Conservation (phyloP, 2,888 invertebrate genomes). For the Drosophila diplacantha region DNA sequence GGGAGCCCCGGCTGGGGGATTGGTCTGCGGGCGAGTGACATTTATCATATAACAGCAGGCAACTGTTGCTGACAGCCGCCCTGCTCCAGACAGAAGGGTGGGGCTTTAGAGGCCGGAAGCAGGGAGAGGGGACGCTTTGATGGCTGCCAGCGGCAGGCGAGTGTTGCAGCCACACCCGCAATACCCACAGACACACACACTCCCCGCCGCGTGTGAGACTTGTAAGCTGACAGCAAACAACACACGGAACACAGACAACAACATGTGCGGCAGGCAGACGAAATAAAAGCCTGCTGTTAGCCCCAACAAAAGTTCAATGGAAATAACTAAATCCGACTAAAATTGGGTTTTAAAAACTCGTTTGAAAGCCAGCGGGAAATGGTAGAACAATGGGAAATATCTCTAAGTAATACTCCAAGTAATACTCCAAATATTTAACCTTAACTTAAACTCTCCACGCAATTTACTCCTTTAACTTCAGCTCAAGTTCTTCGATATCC, state of each 20-base stretch:
- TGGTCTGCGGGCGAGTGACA: too few relatives aligned
- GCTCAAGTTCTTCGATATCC: slow-evolving; percentile 4
- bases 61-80: slow-evolving; percentile 66
- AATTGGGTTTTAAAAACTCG: not conserved
- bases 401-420: not conserved
- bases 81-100: slow-evolving; percentile 10
- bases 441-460: not conserved
- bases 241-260: slow-evolving; percentile 27
- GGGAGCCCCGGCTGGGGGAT: not conserved
- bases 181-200: slow-evolving; percentile 1
- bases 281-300: slow-evolving; percentile 11
- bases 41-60: slow-evolving; percentile 40
- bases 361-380: not conserved
- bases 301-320: slow-evolving; percentile 7
- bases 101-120: not conserved
- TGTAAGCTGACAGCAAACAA: slow-evolving; percentile 29
- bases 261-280: slow-evolving; percentile 28
- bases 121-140: slow-evolving; percentile 31
- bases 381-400: not conserved
- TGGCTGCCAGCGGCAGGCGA: slow-evolving; percentile 51
- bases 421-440: not conserved
- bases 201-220: slow-evolving; percentile 12
- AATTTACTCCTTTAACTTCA: not conserved
- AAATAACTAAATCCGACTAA: slow-evolving; percentile 8
- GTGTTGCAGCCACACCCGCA: slow-evolving; percentile 22